Evolutionary conservation across 2,797 vertebrate species (phyloP).

Genomic region (Rhinatrema bivittatum): DNA sequence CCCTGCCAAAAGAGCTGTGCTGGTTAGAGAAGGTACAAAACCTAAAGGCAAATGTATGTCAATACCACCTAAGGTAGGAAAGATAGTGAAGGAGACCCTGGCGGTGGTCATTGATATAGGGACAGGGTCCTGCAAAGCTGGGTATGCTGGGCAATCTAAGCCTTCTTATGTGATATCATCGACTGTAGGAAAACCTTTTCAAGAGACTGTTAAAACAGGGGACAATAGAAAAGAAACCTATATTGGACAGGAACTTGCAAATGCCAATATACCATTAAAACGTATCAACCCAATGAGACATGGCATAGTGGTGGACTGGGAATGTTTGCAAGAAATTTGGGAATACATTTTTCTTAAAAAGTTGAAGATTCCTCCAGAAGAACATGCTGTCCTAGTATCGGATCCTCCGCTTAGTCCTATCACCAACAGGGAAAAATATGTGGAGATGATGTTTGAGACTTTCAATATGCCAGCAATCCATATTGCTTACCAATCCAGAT

Average conservation of each 20-base stretch:
- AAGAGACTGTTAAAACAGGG: not conserved
- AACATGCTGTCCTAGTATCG: constrained; percentile 32
- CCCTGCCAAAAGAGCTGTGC: constrained; percentile 5
- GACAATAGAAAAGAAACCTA: constrained; percentile 25
- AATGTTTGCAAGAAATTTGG: constrained; percentile 35
- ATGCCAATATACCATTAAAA: constrained; percentile 9
- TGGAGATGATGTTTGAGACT: constrained; percentile 41
- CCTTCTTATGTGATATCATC: constrained; percentile 41
- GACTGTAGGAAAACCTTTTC: constrained; percentile 16
- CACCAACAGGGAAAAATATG: constrained; percentile 34
- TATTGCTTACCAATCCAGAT: constrained; percentile 26
- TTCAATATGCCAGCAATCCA: constrained; percentile 35
- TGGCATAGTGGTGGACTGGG: constrained; percentile 37
- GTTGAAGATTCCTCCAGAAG: constrained; percentile 26
- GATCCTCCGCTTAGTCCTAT: constrained; percentile 35
- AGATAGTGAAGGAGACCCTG: constrained; percentile 22
- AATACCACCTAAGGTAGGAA: accelerated
- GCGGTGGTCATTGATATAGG: constrained; percentile 39
- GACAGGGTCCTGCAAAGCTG: constrained; percentile 39
- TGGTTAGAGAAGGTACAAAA: accelerated
- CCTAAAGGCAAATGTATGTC: accelerated
- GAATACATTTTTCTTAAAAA: constrained; percentile 35
- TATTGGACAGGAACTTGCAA: constrained; percentile 29
- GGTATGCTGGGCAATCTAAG: constrained; percentile 20
- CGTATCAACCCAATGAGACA: constrained; percentile 26